Base-by-base conservation (phyloP, 2,113 vertebrate genomes). In the Passerina amoena region DNA sequence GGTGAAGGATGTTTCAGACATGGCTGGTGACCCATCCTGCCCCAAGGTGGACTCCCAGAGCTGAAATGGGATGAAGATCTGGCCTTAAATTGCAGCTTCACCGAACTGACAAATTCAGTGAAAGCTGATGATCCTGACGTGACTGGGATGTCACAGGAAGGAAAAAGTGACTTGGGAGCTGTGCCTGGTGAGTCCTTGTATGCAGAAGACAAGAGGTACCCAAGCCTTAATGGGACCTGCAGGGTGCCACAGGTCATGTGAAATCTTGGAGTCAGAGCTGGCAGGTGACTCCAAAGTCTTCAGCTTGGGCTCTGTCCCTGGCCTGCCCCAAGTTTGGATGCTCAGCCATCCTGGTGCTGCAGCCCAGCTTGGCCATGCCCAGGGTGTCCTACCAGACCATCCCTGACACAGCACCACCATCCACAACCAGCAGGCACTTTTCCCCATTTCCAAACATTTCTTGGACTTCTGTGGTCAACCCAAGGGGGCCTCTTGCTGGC, bases 211-310 rank as follows among this genome's bases (percentile, higher is more conserved):
- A 51, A 37, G 31, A 87, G 22, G 53, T 64, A 45, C 37, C 18
- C 11, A 35, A 48, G 23, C 5, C 28, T 53, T 1, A 2, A 4
- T 11, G 37, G 25, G 38, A 44, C 23, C 1, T 1, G 10, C 0
- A 1, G 24, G 50, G 42, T 84, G 38, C 45, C 76, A 53, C 28
- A 38, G 38, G 38, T 38, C 38, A 9, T 10, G 5, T 20, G 77
- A 76, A 85, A 61, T 27, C 63, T 56, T 14, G 15, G 45, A 30
- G 27, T 37, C 30, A n/a, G n/a, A 38, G 40, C 61, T 68, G 47
- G 9, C 30, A 28, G 38, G 16, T 40, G 42, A 47, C 48, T 89
- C 63, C 53, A 50, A 63, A 81, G 14, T 14, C 69, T 42, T 44
- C 27, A 23, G 3, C 38, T 11, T 59, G 70, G 45, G 51, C 31